Base-by-base conservation (phyloP, 2,113 vertebrate species). In the Arothron firmamentum region DNA sequence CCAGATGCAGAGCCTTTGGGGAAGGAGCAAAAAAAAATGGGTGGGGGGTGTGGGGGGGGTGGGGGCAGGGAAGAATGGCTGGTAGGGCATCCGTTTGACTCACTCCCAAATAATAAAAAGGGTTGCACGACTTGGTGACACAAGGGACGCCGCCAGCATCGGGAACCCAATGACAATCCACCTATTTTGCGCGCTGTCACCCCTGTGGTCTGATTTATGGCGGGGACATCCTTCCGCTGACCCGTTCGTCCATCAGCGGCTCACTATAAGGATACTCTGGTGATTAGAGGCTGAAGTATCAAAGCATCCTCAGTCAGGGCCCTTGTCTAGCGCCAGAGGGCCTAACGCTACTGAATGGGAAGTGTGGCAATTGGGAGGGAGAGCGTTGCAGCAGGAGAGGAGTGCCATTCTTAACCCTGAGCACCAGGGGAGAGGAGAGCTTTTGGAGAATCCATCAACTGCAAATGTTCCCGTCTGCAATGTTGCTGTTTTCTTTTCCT, bases 121-220 rank as follows among this genome's bases (percentile, higher is more conserved):
- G 79, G 83, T 80, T 74, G 74, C 78, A 77, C 76, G 81, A 81
- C 82, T 83, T 34, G 15, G 77, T 81, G 87, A 85, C 87, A 89
- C 83, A 85, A 80, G 83, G 80, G 82, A 83, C 72, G 79, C 78
- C 78, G 73, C 78, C 84, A 77, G 82, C 76, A 71, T 77, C 41
- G 75, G 72, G 56, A 79, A 88, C 81, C 83, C 84, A 86, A 85
- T 83, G 84, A 88, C 90, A 90, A 91, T 92, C 84, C 84, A 81
- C 86, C 86, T 86, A 87, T 90, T 91, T 89, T 84, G 81, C 86
- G 76, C 23, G 81, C 85, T 89, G 89, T 90, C 89, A 91, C 88
- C 86, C 87, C 82, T 75, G 85, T 78, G 77, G 83, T 83, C 89
- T 92, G 89, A 91, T 91, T 92, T 90, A 91, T 91, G 74, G 83